Percentiles rank a stretch among this genome's conserved stretches.
phyloP scores from a whole-genome alignment of 2,113 vertebrate genomes.

The Bubo bubo region DNA sequence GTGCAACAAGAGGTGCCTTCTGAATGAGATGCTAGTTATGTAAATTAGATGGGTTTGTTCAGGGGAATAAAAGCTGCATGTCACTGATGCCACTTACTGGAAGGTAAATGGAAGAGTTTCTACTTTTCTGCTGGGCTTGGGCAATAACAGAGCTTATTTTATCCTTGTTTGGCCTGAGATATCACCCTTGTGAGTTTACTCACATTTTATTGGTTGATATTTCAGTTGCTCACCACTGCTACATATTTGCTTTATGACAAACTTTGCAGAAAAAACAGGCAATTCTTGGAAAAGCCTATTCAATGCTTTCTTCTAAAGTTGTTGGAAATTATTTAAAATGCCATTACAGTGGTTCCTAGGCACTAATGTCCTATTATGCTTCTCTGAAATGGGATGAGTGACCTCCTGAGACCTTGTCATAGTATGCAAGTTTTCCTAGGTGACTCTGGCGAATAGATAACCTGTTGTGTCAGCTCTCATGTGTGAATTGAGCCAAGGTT shows the following conservation, averaged over 20 bases:
- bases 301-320: neutral
- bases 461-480: constrained; percentile 37
- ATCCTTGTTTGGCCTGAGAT: neutral
- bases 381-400: neutral
- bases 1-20: neutral
- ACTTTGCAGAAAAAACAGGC: neutral
- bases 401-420: constrained; percentile 21
- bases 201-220: neutral
- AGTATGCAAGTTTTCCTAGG: constrained; percentile 29
- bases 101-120: neutral
- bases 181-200: neutral
- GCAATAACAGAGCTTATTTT: neutral
- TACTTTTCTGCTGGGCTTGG: neutral
- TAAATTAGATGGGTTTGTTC: neutral
- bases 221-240: neutral
- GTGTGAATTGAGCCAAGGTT: constrained; percentile 23
- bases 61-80: neutral
- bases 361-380: neutral
- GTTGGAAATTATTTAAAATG: neutral
- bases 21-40: neutral
- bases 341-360: neutral
- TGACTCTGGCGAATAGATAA: constrained; percentile 33
- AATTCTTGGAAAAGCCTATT: neutral
- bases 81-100: neutral
- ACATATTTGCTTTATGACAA: neutral